Evolutionary conservation across 1,140 invertebrate species (phyloP), one percentile per base, ranked within the genome.

Genomic region (Drepana arcuata): DNA sequence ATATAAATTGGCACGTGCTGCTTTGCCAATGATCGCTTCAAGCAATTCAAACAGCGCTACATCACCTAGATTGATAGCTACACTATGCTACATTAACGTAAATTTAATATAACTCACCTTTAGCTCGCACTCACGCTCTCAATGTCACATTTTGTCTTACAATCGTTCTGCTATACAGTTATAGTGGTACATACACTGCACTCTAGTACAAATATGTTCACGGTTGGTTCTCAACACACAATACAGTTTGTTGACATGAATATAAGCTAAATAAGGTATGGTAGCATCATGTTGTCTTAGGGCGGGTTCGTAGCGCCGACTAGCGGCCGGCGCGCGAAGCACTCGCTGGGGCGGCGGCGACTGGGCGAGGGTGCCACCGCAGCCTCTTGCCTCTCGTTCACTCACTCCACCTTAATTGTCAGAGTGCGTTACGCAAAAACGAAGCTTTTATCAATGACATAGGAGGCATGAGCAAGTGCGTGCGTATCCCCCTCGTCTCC

Each of bases 401-500:
- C 64, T 59, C 66, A 43, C 61, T 47, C 48, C 51, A 39, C 56
- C 48, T 56, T 51, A 65, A 65, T 59, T 68, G 50, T 42, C 59
- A 46, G 38, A 34, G 47, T 48, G 58, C 49, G 66, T 66, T 64
- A 75, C 65, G 71, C 66, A 60, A 80, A 72, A 81, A 75, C 59
- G 61, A 61, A 42, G 53, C 75, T 66, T 78, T 75, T 70, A 72
- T 74, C 69, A 72, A 72, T 75, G 73, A 64, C 63, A 78, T 78
- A 78, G 61, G 67, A 71, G 53, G 54, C 56, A 72, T 68, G 66
- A 60, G 65, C 68, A 54, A 41, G 42, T 44, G 63, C 40, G 49
- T 56, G 34, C 35, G 16, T 2, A 24, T 23, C 34, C 27, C 13
- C 14, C 13, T 26, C 34, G 41, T 42, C 54, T n/a, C n/a, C n/a